Evolutionary conservation across 2,797 vertebrate species (phyloP), one percentile per base, ranked within the genome.

Genomic region (Oreonectes daqikongensis): DNA sequence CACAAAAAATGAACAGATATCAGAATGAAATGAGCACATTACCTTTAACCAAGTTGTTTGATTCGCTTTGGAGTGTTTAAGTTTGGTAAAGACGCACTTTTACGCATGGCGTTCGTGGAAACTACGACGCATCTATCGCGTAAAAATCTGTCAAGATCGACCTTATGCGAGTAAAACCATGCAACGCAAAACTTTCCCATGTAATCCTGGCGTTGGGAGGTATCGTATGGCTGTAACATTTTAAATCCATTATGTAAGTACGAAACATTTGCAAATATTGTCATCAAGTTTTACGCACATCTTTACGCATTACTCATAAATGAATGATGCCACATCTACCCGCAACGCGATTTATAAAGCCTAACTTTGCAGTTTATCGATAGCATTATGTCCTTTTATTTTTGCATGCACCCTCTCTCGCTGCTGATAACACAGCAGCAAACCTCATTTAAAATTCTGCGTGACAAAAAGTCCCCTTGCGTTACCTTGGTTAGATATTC

Each of bases 401-500:
- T 64, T 24, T 22, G 2, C 20, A 44, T 26, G 17, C 46, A 42
- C 26, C 38, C 24, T 55, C 65, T 63, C 64, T 63, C 64, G 57
- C 12, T 30, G 32, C 10, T 48, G 55, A 74, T 64, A 69, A 63
- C 61, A 69, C 67, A 50, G 30, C 79, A 48, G 60, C 53, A 61
- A 50, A 53, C 59, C 44, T 63, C 57, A 72, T 69, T 77, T 20
- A 46, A 32, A 32, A 55, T 68, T 46, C 60, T 44, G 20, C 32
- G 28, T 30, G 30, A 0, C 6, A 42, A 59, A 40, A 55, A 67
- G 50, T 44, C 28, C 48, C 26, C 17, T 28, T 30, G 75, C 88
- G 87, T 85, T 90, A 93, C 92, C 91, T 82, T 79, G 69, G 71
- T 80, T 85, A 79, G 79, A 85, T 79, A 80, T 77, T 85, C 80